These are phyloP conservation scores for Contarinia nasturtii DNA, from an alignment of 1,140 invertebrate genomes.

Conservation along the genomic window DNA sequence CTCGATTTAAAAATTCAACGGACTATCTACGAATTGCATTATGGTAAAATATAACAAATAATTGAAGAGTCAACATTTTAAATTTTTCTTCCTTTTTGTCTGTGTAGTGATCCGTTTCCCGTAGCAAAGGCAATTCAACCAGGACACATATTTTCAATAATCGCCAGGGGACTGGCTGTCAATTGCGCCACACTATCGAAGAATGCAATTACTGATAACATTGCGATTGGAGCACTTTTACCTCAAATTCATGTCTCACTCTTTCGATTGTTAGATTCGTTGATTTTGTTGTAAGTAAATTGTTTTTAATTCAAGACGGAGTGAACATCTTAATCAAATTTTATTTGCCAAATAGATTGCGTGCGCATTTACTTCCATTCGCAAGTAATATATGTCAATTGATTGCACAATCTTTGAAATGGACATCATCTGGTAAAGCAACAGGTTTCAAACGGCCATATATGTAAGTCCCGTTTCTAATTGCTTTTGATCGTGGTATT, in stretches of 20 bases:
- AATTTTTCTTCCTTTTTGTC: background rate
- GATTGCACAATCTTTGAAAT: background rate
- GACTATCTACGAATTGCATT: constrained; percentile 3
- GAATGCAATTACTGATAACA: constrained; percentile 5
- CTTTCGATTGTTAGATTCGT: constrained; percentile 1
- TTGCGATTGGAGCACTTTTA: constrained; percentile 4
- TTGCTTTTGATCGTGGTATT: background rate
- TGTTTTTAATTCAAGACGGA: background rate
- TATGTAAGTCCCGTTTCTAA: background rate
- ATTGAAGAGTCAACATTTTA: background rate
- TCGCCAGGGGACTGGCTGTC: constrained; percentile 4
- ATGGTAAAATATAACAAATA: too few species aligned
- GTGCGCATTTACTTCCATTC: constrained; percentile 1
- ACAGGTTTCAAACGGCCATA: background rate
- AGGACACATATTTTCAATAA: constrained; percentile 3
- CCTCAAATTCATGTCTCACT: constrained; percentile 5
- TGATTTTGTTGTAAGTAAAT: constrained; percentile 4
- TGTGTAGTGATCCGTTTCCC: constrained; percentile 6
- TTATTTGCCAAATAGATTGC: constrained; percentile 1
- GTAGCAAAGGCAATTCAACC: constrained; percentile 3
- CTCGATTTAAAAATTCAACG: constrained; percentile 3
- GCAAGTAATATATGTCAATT: background rate
- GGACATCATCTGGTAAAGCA: background rate
- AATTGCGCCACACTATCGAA: constrained; percentile 3
- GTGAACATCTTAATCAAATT: background rate